phyloP scores from a whole-genome alignment of 2,888 invertebrate genomes.

The Norana najaformis region DNA sequence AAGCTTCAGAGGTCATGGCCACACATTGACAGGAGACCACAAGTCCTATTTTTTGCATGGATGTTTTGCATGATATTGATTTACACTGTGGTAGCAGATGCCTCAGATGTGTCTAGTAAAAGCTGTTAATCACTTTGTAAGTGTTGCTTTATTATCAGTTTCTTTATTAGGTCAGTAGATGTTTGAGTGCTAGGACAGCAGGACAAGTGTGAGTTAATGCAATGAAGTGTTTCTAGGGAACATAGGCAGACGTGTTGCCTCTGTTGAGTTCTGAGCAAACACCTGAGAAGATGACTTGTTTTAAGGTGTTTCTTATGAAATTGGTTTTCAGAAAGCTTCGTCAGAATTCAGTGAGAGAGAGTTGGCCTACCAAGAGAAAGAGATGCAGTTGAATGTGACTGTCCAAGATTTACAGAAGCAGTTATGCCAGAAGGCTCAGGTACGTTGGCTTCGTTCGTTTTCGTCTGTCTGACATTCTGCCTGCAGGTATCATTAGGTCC shows the following conservation, averaged over 20 bases:
- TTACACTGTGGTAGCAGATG: too few species aligned
- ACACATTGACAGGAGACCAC: too few species aligned
- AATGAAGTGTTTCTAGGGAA: not conserved
- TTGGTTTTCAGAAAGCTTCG: not conserved
- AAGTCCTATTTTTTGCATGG: too few species aligned
- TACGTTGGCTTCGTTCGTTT: not conserved
- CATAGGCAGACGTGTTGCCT: not conserved
- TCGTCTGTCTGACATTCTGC: not conserved
- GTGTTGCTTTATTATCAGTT: too few species aligned
- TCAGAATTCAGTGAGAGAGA: not conserved
- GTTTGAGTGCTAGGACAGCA: too few species aligned
- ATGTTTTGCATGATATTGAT: too few species aligned
- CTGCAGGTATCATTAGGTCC: not conserved
- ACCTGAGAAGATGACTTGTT: not conserved
- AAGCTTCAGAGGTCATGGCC: too few species aligned
- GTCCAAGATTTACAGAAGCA: constrained; percentile 2
- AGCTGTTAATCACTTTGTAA: too few species aligned
- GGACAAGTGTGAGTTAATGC: not conserved
- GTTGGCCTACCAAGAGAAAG: constrained; percentile 7
- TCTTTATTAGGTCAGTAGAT: too few species aligned
- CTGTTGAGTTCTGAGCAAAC: not conserved
- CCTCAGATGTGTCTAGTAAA: too few species aligned
- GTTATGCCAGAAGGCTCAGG: not conserved
- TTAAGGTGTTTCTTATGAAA: not conserved
- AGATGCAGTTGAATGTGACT: not conserved